These are phyloP conservation scores for Nothoprocta perdicaria DNA, from an alignment of 2,113 vertebrate genomes.

Conservation along the genomic window DNA sequence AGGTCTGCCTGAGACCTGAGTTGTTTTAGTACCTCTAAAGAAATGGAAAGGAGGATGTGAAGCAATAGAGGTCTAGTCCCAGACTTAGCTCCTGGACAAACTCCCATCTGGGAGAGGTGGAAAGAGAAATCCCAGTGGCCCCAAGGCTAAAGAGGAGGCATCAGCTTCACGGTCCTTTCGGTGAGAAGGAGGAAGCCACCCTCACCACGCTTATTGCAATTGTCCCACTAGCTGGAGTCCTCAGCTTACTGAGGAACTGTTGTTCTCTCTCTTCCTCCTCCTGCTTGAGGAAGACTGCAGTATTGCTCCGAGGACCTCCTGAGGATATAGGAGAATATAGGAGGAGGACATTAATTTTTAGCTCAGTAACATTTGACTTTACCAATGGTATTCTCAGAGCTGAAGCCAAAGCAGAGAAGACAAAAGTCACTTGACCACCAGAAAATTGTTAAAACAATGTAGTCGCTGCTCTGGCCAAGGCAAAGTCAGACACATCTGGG, in stretches of 20 bases:
- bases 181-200: background rate
- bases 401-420: background rate
- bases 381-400: fast-evolving
- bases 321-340: fast-evolving
- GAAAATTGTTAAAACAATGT: background rate
- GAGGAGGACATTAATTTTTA: background rate
- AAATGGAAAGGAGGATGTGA: too few relatives aligned
- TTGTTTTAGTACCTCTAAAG: too few relatives aligned
- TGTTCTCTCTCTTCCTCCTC: background rate
- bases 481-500: background rate
- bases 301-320: background rate
- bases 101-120: background rate
- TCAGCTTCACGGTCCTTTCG: too few relatives aligned
- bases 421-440: background rate
- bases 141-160: background rate
- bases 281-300: too few relatives aligned
- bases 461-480: background rate
- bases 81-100: too few relatives aligned
- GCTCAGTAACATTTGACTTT: fast-evolving
- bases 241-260: background rate
- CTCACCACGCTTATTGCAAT: fast-evolving
- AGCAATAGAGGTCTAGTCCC: too few relatives aligned
- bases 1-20: background rate
- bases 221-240: background rate
- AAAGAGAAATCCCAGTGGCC: background rate